Base-by-base conservation (phyloP, 2,888 invertebrate genomes). In the Rhabditophanes sp. region DNA sequence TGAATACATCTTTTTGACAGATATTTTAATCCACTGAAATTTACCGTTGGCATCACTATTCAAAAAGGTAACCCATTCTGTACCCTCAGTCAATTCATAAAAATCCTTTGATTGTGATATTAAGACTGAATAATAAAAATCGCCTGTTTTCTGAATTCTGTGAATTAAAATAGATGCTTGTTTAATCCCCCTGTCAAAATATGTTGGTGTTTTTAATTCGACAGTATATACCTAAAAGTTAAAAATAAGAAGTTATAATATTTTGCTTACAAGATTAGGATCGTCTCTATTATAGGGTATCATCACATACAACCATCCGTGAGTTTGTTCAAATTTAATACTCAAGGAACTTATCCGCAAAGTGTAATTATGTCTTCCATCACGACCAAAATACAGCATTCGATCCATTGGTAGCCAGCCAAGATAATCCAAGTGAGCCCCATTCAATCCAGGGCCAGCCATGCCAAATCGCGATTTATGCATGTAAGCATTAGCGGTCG, bases 361-460 rank as follows among this genome's bases (percentile, higher is more conserved):
- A n/a, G 48, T 47, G 30, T 55, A 53, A 32, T 54, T 53, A 24
- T 42, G 43, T 8, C 55, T 50, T 16, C 55, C 52, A 26, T 58
- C 57, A 14, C 48, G 32, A 24, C 58, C 61, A 23, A 64, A 60
- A 35, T 52, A 62, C 9, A 46, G 25, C 31, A 56, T 43, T 18
- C 62, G 32, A 38, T 56, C 43, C 35, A 42, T 44, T 3, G 62
- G 62, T 16, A 62, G 45, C 62, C 62, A 62, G 5, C 62, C 62
- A 3, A 62, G 41, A 33, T 52, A 62, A 37, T 62, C 63, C 28
- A 61, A 33, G 37, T 61, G 61, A 3, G 61, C 49, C 3, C 56
- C 61, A 24, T 54, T 58, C 8, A 61, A 42, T 6, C 63, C 58
- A 4, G 61, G 61, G 1, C 58, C 56, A 27, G 41, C 41, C 44